These are phyloP conservation scores for Sebastes taczanowskii DNA, from an alignment of 2,797 vertebrate genomes.

Conservation along the genomic window DNA sequence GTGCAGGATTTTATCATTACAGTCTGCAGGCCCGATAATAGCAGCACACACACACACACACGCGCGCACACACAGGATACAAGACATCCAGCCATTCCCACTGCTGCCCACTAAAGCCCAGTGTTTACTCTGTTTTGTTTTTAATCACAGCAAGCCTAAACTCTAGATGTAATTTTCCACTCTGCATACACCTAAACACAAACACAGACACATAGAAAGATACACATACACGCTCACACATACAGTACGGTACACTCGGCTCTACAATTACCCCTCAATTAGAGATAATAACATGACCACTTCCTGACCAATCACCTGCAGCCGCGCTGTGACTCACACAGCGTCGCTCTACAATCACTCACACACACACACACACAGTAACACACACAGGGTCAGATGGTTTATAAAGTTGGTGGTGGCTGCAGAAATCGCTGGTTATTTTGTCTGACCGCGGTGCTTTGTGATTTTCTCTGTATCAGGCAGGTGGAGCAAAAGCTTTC, in stretches of 20 bases:
- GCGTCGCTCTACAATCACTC: constrained; percentile 37
- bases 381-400: constrained; percentile 46
- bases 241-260: constrained; percentile 64
- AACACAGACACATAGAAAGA: constrained; percentile 76
- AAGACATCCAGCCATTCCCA: constrained; percentile 45
- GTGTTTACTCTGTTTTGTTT: constrained; percentile 78
- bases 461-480: constrained; percentile 70
- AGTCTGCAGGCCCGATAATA: no score
- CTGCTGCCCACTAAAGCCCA: constrained; percentile 70
- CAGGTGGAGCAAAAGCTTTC: constrained; percentile 72
- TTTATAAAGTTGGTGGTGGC: constrained; percentile 73
- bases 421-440: constrained; percentile 71
- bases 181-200: constrained; percentile 80
- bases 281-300: constrained; percentile 83
- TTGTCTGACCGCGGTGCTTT: constrained; percentile 64
- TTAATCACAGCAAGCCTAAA: constrained; percentile 78
- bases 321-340: constrained; percentile 71
- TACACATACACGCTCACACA: constrained; percentile 58
- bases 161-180: constrained; percentile 77
- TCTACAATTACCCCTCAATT: constrained; percentile 81
- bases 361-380: constrained; percentile 6
- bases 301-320: constrained; percentile 84
- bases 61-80: constrained; percentile 41
- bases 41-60: neutral
- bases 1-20: neutral